Evolutionary conservation across 2,888 invertebrate species (phyloP).

Genomic region (Strigamia transsilvanica): DNA sequence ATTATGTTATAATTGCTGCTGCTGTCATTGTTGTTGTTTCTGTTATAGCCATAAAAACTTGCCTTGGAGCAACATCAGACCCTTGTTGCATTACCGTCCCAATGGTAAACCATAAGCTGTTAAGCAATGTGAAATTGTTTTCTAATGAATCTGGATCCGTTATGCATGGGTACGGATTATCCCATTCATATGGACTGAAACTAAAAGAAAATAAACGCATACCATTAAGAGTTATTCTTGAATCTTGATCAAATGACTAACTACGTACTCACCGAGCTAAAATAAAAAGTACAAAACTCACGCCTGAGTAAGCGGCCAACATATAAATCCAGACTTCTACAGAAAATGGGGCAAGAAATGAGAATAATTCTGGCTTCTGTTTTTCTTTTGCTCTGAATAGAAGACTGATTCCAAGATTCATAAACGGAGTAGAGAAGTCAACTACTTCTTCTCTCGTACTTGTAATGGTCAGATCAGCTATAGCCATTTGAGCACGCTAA

Average conservation of each 20-base stretch:
- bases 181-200: too few relatives aligned
- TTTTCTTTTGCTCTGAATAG: constrained; percentile 92
- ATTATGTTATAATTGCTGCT: neutral
- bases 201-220: too few relatives aligned
- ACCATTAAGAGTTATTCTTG: constrained; percentile 69
- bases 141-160: constrained; percentile 81
- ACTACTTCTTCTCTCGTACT: constrained; percentile 92
- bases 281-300: constrained; percentile 76
- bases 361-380: constrained; percentile 93
- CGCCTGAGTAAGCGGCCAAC: constrained; percentile 92
- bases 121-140: constrained; percentile 69
- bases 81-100: constrained; percentile 68
- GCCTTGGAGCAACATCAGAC: constrained; percentile 61
- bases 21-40: too few relatives aligned
- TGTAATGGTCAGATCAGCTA: constrained; percentile 97
- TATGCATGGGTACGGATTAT: constrained; percentile 86
- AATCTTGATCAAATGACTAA: neutral
- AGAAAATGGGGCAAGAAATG: constrained; percentile 92
- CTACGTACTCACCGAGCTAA: constrained; percentile 78
- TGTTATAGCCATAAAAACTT: neutral
- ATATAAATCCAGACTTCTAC: constrained; percentile 97
- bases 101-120: constrained; percentile 59
- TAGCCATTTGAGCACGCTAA: constrained; percentile 92
- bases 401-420: constrained; percentile 97
- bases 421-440: constrained; percentile 98